phyloP scores from a whole-genome alignment of 2,113 vertebrate species.

The Origma solitaria region DNA sequence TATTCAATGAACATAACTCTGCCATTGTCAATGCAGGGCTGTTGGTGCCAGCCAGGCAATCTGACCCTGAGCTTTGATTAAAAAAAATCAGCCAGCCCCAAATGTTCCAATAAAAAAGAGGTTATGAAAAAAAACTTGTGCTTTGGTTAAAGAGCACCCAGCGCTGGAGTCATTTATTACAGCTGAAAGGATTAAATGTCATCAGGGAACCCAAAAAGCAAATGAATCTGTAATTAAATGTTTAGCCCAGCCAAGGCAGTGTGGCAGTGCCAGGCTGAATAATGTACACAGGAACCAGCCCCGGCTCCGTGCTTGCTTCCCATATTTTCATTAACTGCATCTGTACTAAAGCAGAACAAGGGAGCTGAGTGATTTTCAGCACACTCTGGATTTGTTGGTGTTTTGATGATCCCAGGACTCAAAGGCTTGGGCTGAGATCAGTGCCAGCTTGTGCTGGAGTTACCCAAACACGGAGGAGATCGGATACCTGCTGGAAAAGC shows the following conservation, averaged over 20 bases:
- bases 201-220: constrained; percentile 44
- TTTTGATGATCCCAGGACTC: not conserved
- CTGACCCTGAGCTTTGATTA: constrained; percentile 31
- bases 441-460: not conserved
- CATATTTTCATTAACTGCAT: not conserved
- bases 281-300: constrained; percentile 26
- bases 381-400: not conserved
- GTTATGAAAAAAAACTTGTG: not conserved
- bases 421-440: not conserved
- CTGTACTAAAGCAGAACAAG: not conserved
- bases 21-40: constrained; percentile 10
- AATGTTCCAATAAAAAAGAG: constrained; percentile 35
- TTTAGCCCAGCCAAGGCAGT: constrained; percentile 38
- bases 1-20: constrained; percentile 35
- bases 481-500: not conserved
- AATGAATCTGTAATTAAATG: constrained; percentile 55
- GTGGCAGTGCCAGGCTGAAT: constrained; percentile 44
- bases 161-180: constrained; percentile 15
- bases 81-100: constrained; percentile 19
- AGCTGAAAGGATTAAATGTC: constrained; percentile 59
- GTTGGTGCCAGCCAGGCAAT: constrained; percentile 34
- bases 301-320: not conserved
- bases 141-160: constrained; percentile 49
- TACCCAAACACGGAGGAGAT: not conserved
- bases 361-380: not conserved